A percentile compares a stretch with the other conserved stretches of the same genome.
Conservation (phyloP, 64 coral and sea anemone species). For the Catalaphyllia jardinei region DNA sequence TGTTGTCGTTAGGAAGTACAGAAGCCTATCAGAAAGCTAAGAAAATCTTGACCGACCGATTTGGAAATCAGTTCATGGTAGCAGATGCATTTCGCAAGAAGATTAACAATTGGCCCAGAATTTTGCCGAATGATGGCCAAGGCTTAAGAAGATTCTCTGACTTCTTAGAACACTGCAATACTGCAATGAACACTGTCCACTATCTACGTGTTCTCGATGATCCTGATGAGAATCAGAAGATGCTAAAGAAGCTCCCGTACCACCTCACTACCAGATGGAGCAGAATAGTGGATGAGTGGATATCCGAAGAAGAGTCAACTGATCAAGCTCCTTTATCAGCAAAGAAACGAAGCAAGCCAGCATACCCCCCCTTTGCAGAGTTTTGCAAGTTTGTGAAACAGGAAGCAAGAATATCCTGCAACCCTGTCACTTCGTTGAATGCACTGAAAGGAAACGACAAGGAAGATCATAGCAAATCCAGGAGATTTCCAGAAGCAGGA, state of each 20-base stretch:
- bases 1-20: neutral
- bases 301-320: too few species aligned
- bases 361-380: slow-evolving; percentile 32
- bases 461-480: too few species aligned
- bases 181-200: slow-evolving; percentile 2
- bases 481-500: too few species aligned
- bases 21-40: slow-evolving; percentile 41
- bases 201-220: slow-evolving; percentile 65
- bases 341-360: neutral
- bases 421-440: slow-evolving; percentile 4
- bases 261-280: too few species aligned
- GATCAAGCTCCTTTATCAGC: too few species aligned
- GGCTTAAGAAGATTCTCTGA: slow-evolving; percentile 32
- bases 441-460: neutral
- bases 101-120: slow-evolving; percentile 44
- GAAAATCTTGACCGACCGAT: neutral
- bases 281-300: too few species aligned
- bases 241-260: too few species aligned
- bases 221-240: too few species aligned
- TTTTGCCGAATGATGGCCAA: too few species aligned
- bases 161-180: slow-evolving; percentile 19
- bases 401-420: slow-evolving; percentile 64
- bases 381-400: slow-evolving; percentile 51
- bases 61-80: slow-evolving; percentile 56
- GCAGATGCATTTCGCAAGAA: slow-evolving; percentile 45